Base-by-base conservation (phyloP, 2,888 invertebrate species). In the Stratiomys singularior region DNA sequence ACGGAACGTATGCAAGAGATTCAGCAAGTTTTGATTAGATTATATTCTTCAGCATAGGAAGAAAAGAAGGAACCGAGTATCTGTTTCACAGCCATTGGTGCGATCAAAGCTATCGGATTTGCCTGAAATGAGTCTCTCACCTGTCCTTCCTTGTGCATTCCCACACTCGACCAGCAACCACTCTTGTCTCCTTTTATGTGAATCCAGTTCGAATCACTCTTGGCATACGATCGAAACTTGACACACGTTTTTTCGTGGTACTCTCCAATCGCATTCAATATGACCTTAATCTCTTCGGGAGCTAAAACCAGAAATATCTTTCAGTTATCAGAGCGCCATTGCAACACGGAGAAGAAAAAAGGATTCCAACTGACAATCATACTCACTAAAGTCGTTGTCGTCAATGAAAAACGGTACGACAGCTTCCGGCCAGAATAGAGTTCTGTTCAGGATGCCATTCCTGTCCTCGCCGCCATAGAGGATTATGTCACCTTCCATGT, bases 151-250 rank as follows among this genome's bases (percentile, higher is more conserved):
- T 90, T 90, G 44, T 90, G 87, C 67, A 84, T 84, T 0, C 93
- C 93, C 1, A 93, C 91, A 81, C 90, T 89, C 0, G 92, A 92
- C 88, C 91, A 92, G 83, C 93, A 93, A 15, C 93, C 91, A 0
- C 89, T 86, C 58, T 87, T 87, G 80, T 86, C 86, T 58, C 88
- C 87, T 82, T 90, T 89, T 79, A 92, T 87, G 21, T 88, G 86
- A 15, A 93, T 86, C 84, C 90, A 93, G 83, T 91, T 89, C 11
- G 85, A 83, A 81, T 92, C 90, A 0, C 87, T 87, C 79, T 88
- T 86, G 67, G 89, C 86, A 79, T 88, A 90, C 0, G 91, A 90
- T 0, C 90, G 88, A 82, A 93, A 92, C 77, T 89, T 88, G 72
- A 93, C 87, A 83, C 93, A 93, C 0, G 91, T 90, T 81, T 89